Conservation (phyloP, 1,140 invertebrate genomes). For the Medauroidea extradentata region DNA sequence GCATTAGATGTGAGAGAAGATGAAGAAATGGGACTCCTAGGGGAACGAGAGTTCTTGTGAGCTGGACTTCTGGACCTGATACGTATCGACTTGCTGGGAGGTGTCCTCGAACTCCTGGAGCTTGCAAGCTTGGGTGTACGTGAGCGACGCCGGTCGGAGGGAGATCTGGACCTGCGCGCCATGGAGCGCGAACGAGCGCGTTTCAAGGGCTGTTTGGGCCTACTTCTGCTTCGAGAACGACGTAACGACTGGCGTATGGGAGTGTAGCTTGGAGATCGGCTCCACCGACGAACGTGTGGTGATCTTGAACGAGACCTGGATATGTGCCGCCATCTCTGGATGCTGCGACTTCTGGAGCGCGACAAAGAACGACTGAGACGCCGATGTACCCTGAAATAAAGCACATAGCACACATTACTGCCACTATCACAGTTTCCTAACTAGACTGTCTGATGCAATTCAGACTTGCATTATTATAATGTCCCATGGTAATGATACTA, state of each 20-base stretch:
- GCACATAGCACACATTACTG: neutral
- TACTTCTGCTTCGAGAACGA: constrained; percentile 10
- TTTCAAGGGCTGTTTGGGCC: constrained; percentile 5
- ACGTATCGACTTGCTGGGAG: constrained; percentile 4
- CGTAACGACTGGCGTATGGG: neutral
- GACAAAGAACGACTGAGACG: constrained; percentile 29
- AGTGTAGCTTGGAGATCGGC: constrained; percentile 12
- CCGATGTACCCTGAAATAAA: constrained; percentile 8
- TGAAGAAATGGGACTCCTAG: constrained; percentile 8
- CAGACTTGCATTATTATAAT: too few relatives aligned
- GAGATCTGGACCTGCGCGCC: neutral
- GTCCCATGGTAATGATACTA: too few relatives aligned
- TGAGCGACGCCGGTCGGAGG: constrained; percentile 10
- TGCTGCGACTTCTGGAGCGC: constrained; percentile 43
- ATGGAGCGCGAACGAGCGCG: constrained; percentile 5
- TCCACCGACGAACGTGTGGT: constrained; percentile 24
- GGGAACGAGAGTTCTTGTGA: constrained; percentile 13
- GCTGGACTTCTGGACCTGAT: constrained; percentile 17
- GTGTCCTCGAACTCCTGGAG: constrained; percentile 36
- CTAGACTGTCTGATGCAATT: too few relatives aligned
- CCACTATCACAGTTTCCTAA: constrained; percentile 20
- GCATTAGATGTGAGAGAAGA: constrained; percentile 3
- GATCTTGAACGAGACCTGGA: constrained; percentile 43
- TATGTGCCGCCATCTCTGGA: constrained; percentile 38
- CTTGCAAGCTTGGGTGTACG: constrained; percentile 25